Evolutionary conservation across 2,113 vertebrate species (phyloP).

Genomic region (Tapirus terrestris): DNA sequence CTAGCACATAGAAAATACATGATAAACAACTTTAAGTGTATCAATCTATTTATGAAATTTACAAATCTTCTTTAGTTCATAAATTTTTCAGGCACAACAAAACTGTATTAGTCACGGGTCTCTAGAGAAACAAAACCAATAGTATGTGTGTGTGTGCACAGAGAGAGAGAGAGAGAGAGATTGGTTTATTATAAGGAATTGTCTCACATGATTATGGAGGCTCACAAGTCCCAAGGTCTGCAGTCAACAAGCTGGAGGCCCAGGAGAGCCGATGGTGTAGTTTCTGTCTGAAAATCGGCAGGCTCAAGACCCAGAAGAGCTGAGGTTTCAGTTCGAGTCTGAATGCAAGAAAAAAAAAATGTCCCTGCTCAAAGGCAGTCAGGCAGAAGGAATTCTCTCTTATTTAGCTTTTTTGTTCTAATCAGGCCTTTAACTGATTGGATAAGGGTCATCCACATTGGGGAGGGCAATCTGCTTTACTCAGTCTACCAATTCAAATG

Average conservation of each 20-base stretch:
- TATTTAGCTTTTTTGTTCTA: conserved; percentile 15
- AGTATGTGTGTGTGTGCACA: not conserved
- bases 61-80: not conserved
- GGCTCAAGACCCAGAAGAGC: not conserved
- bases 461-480: not conserved
- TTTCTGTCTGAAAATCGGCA: not conserved
- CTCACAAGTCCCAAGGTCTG: not conserved
- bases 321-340: not conserved
- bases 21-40: not conserved
- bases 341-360: not conserved
- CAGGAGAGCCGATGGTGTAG: not conserved
- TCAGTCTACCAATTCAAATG: not conserved
- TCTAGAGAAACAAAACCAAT: not conserved
- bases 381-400: conserved; percentile 30
- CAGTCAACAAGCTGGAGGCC: not conserved
- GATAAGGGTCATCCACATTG: not conserved
- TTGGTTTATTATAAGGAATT: not conserved
- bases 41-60: not conserved
- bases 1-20: not conserved
- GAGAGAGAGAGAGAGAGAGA: not conserved
- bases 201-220: not conserved
- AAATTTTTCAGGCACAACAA: not conserved
- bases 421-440: conserved; percentile 33
- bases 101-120: not conserved
- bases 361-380: not conserved